These are phyloP conservation scores for Phocides pigmalion DNA, from an alignment of 1,140 invertebrate genomes.

Conservation along the genomic window DNA sequence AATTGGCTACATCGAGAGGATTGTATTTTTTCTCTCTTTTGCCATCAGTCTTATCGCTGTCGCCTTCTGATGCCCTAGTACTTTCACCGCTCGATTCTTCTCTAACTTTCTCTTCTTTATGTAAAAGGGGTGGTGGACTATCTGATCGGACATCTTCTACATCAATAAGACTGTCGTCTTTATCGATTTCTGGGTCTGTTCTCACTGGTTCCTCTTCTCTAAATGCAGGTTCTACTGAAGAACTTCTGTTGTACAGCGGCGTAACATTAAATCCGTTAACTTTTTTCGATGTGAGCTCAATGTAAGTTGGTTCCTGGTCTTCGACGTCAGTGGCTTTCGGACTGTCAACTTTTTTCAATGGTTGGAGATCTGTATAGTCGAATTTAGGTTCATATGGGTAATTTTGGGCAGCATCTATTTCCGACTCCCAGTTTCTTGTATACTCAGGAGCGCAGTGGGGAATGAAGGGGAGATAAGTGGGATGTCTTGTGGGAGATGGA, in stretches of 20 bases:
- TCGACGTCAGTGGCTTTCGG: slow-evolving; percentile 61
- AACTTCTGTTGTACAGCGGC: slow-evolving; percentile 57
- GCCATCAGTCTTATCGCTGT: slow-evolving; percentile 61
- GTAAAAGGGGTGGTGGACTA: slow-evolving; percentile 52
- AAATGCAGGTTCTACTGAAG: slow-evolving; percentile 62
- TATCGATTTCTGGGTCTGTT: slow-evolving; percentile 74
- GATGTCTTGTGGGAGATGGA: slow-evolving; percentile 83
- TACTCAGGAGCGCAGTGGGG: slow-evolving; percentile 74
- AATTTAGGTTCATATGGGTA: slow-evolving; percentile 73
- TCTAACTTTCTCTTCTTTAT: slow-evolving; percentile 45
- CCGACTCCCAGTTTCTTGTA: slow-evolving; percentile 81
- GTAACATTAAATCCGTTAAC: slow-evolving; percentile 58
- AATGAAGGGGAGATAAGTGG: slow-evolving; percentile 69
- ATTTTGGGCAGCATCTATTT: slow-evolving; percentile 80
- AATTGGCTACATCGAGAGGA: slow-evolving; percentile 87
- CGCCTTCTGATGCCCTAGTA: slow-evolving; percentile 56
- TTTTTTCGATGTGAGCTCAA: slow-evolving; percentile 74
- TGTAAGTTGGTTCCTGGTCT: slow-evolving; percentile 74
- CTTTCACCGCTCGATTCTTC: slow-evolving; percentile 67
- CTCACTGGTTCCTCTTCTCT: slow-evolving; percentile 71
- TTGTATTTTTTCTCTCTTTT: slow-evolving; percentile 85
- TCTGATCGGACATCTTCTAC: slow-evolving; percentile 71
- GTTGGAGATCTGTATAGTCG: slow-evolving; percentile 72
- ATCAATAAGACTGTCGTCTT: slow-evolving; percentile 76
- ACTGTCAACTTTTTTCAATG: slow-evolving; percentile 72